Evolutionary conservation across 2,797 vertebrate genomes (phyloP), one percentile per base, ranked within the genome.

Genomic region (Australoheros facetus): DNA sequence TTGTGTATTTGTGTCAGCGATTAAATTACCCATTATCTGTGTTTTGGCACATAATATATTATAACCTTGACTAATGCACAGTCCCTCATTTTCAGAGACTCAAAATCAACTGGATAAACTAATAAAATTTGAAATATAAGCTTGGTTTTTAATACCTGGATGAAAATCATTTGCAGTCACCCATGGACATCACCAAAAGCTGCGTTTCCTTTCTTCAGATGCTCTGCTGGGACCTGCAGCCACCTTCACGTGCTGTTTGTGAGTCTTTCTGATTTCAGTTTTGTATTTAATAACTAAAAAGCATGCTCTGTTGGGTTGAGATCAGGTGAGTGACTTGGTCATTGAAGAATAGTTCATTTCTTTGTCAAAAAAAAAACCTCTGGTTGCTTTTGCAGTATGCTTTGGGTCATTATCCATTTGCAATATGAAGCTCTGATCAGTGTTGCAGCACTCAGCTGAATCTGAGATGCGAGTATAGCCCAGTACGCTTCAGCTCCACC

Each of bases 21-120:
- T 19, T 28, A 17, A 66, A 66, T 1, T 0, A 28, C 23, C 39
- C 19, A 0, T 48, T 48, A 4, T 66, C 3, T 48, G 0, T 0
- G 62, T 66, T 30, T 16, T 13, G 16, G 23, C 23, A 19, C 16
- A 4, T 13, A 48, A 45, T 21, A 45, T 45, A 45, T 64, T 13
- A 14, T 34, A 66, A 48, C 9, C 45, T 23, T 45, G 39, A 66
- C 21, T 66, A 53, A 23, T 14, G 19, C 39, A 28, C 39, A 19
- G 32, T 34, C 32, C 32, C 32, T 7, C 32, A 34, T 34, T 37
- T 37, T 37, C 9, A 37, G 32, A 32, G 7, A 32, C 32, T 32
- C 32, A 32, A 32, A 32, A 7, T 32, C 9, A 34, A 34, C 34
- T 9, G 34, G 7, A 34, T 34, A 34, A 34, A 8, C 34, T 34